phyloP scores from a whole-genome alignment of 2,888 invertebrate species.

The Syrista parreyssii region DNA sequence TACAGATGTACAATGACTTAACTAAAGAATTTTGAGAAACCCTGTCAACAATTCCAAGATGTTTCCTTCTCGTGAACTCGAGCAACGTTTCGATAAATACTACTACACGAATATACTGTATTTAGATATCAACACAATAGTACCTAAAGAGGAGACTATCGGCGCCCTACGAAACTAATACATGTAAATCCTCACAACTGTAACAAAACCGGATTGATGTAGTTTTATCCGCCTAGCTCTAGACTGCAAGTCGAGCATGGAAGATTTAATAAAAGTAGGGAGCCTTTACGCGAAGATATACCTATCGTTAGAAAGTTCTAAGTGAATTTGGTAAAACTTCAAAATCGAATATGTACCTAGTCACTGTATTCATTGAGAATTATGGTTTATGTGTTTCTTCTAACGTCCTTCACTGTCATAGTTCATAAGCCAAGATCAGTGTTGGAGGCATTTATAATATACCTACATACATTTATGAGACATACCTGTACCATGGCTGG shows the following conservation, averaged over 20 bases:
- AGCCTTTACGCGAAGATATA: not conserved
- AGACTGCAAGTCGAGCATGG: not conserved
- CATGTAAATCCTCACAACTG: not conserved
- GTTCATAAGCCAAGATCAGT: not conserved
- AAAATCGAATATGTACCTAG: not conserved
- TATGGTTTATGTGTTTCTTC: not conserved
- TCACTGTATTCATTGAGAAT: not conserved
- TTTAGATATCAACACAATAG: not conserved
- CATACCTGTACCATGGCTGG: not conserved
- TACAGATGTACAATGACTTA: not conserved
- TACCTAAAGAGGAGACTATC: not conserved
- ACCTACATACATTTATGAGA: not conserved
- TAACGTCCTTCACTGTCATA: not conserved
- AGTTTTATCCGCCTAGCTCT: not conserved
- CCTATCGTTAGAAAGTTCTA: not conserved
- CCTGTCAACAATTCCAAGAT: not conserved
- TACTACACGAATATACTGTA: not conserved
- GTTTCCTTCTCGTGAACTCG: not conserved
- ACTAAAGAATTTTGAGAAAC: not conserved
- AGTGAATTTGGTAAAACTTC: not conserved
- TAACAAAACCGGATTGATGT: not conserved
- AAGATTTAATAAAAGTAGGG: not conserved
- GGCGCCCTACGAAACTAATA: not conserved
- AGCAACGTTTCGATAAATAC: not conserved
- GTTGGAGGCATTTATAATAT: not conserved